Base-by-base conservation (phyloP, 2,888 invertebrate genomes). In the Melanophora roralis region DNA sequence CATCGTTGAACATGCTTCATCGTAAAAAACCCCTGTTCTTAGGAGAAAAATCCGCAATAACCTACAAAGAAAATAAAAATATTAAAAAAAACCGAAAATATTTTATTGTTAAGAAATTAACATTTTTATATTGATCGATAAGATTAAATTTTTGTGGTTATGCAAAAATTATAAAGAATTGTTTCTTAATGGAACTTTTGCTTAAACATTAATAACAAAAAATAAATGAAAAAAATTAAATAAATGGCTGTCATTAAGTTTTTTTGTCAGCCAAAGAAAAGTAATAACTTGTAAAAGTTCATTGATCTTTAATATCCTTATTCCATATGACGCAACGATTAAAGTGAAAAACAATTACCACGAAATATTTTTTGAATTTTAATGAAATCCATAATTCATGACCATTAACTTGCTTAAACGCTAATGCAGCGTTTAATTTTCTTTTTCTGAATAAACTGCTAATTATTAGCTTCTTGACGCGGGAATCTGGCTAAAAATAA, bases 1-100 rank as follows among this genome's bases (percentile, higher is more conserved):
- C 92, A 92, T 86, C 91, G 88, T 87, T 91, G 91, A 86, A 90
- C 91, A 86, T 90, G 90, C 87, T 89, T 91, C 92, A 92, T 92
- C 67, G 79, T 82, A 64, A 73, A 57, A 23, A 57, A 45, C 27
- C 64, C 59, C 71, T 69, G 49, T 53, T 19, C 21, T 65, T 53
- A 64, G 64, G 53, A 64, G 60, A 59, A 59, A 45, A 21, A 49
- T 67, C 19, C 21, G 62, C 45, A 75, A 23, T 64, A 64, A 78
- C 74, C 75, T 72, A 51, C 32, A 67, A 82, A 82, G n/a, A 80
- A 34, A 59, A 19, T 45, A 21, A 62, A n/a, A 16, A 34, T 36
- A 21, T 34, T 55, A n/a, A 36, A 19, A 51, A 69, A 38, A 45
- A 16, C 5, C 14, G 5, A 43, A 59, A 23, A 34, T 43, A 45